Evolutionary conservation across 1,140 invertebrate species (phyloP).

Genomic region (Ganaspis sp.): DNA sequence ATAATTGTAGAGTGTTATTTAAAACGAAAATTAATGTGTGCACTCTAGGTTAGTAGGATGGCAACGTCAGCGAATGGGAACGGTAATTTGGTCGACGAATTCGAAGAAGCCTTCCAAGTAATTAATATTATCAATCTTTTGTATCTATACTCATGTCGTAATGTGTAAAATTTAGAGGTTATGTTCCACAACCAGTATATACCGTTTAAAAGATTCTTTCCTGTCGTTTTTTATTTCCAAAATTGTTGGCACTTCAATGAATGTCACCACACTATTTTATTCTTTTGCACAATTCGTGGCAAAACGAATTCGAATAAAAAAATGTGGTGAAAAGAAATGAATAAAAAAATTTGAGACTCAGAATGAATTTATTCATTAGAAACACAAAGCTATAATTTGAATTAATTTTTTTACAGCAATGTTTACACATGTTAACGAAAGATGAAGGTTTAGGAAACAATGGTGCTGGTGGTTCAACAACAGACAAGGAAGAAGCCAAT

Average conservation of each 20-base stretch:
- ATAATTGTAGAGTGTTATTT: neutral
- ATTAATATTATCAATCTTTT: no score
- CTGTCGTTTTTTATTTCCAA: no score
- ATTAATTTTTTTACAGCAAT: constrained; percentile 88
- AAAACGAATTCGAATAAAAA: no score
- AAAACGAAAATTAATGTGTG: constrained; percentile 1
- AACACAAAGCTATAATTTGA: no score
- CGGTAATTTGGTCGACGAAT: constrained; percentile 89
- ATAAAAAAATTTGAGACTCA: no score
- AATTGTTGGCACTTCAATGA: no score
- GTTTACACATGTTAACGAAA: constrained; percentile 89
- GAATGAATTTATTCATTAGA: no score
- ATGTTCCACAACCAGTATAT: neutral
- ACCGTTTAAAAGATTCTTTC: neutral
- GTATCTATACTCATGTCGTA: no score
- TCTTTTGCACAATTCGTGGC: no score
- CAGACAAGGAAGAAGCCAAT: constrained; percentile 89
- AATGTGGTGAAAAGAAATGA: no score
- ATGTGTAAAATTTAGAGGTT: no score
- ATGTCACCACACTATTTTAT: no score
- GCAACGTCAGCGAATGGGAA: constrained; percentile 86
- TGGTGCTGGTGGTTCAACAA: constrained; percentile 70
- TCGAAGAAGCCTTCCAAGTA: constrained; percentile 90
- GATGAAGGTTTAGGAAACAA: constrained; percentile 84
- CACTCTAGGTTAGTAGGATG: constrained; percentile 74